Percentiles rank a stretch among this genome's conserved stretches.
phyloP scores from a whole-genome alignment of 2,888 invertebrate species.

The Bellardia pandia region DNA sequence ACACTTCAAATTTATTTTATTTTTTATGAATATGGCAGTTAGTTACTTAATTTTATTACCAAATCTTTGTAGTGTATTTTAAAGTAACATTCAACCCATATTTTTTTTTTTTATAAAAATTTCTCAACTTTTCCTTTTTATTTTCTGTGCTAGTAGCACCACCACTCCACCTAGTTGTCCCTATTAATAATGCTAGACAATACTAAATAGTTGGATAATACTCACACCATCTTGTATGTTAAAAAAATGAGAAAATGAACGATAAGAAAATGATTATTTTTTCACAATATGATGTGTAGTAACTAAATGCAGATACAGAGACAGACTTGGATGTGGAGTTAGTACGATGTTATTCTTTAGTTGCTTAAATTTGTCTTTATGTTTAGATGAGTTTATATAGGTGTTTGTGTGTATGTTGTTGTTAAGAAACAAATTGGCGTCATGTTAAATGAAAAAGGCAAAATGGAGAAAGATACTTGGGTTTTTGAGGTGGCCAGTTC shows the following conservation, averaged over 20 bases:
- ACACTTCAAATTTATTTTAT: too few species aligned
- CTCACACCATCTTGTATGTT: neutral
- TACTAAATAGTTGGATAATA: slow-evolving; percentile 3
- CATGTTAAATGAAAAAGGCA: slow-evolving; percentile 5
- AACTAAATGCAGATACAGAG: slow-evolving; percentile 14
- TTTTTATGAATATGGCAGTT: too few species aligned
- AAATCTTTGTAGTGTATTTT: neutral
- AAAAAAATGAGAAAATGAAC: neutral
- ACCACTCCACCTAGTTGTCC: neutral
- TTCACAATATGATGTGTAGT: neutral
- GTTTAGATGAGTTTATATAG: neutral
- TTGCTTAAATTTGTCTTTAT: neutral
- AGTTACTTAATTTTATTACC: neutral
- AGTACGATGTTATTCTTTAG: neutral
- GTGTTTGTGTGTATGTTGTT: slow-evolving; percentile 4
- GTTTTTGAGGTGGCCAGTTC: neutral
- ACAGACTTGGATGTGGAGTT: neutral
- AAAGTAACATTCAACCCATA: too few species aligned
- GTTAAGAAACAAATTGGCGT: slow-evolving; percentile 46
- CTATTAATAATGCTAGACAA: slow-evolving; percentile 17
- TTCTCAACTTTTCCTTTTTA: neutral
- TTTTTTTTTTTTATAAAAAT: neutral
- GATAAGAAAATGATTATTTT: slow-evolving; percentile 28
- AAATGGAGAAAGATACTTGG: neutral
- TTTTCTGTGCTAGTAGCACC: neutral